Evolutionary conservation across 2,888 invertebrate species (phyloP).

Genomic region (Drosophila putrida): DNA sequence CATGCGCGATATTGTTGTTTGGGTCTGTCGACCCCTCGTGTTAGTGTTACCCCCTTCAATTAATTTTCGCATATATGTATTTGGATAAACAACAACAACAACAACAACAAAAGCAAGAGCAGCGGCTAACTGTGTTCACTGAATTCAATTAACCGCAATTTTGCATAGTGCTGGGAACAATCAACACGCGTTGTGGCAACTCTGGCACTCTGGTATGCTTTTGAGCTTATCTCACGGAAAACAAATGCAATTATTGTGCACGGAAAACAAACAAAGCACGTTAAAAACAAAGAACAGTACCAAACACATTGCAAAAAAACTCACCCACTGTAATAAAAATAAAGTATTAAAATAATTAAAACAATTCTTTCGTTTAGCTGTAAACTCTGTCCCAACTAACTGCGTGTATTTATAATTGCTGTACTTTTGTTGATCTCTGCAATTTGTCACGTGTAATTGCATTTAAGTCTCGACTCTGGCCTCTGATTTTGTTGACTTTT

Average conservation of each 20-base stretch:
- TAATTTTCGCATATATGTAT: slow-evolving; percentile 60
- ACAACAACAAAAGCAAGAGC: slow-evolving; percentile 29
- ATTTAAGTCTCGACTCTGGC: slow-evolving; percentile 31
- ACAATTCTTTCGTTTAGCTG: slow-evolving; percentile 27
- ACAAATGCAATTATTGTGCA: slow-evolving; percentile 65
- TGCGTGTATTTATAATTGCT: slow-evolving; percentile 30
- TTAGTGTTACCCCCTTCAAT: slow-evolving; percentile 63
- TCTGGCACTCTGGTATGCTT: slow-evolving; percentile 26
- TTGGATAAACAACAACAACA: slow-evolving; percentile 25
- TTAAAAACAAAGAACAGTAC: slow-evolving; percentile 2
- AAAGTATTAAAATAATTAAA: slow-evolving; percentile 63
- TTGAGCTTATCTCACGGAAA: slow-evolving; percentile 54
- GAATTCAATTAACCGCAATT: slow-evolving; percentile 82
- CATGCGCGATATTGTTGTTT: slow-evolving; percentile 64
- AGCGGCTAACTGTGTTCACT: slow-evolving; percentile 66
- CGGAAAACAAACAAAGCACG: slow-evolving; percentile 37
- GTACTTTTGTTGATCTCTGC: slow-evolving; percentile 31
- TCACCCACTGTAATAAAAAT: slow-evolving; percentile 20
- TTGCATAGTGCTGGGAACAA: slow-evolving; percentile 55
- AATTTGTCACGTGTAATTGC: slow-evolving; percentile 73
- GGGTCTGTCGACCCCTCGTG: slow-evolving; percentile 40
- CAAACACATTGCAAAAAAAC: slow-evolving; percentile 14
- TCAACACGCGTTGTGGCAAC: slow-evolving; percentile 34
- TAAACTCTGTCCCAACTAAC: slow-evolving; percentile 22
- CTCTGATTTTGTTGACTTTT: slow-evolving; percentile 57